A percentile compares a stretch with the other conserved stretches of the same genome.
Evolutionary conservation across 1,140 invertebrate genomes (phyloP).

Genomic region (Halesus radiatus): DNA sequence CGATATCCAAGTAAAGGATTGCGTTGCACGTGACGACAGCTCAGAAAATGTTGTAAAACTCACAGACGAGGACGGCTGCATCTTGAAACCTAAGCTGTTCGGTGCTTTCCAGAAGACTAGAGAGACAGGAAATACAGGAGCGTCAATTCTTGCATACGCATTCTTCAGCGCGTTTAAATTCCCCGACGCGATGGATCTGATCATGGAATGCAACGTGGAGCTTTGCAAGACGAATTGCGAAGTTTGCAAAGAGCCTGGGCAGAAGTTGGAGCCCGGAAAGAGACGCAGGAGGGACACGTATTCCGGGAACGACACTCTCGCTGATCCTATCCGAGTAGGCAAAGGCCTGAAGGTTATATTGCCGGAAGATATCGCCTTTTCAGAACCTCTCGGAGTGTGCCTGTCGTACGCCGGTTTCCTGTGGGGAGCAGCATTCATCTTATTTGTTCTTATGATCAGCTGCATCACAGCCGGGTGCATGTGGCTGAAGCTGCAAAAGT

Average conservation of each 20-base stretch:
- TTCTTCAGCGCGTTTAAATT: slow-evolving; percentile 91
- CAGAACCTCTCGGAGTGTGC: slow-evolving; percentile 63
- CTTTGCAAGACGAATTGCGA: slow-evolving; percentile 87
- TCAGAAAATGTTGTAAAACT: slow-evolving; percentile 77
- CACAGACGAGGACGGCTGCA: slow-evolving; percentile 84
- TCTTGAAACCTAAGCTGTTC: slow-evolving; percentile 86
- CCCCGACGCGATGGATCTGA: slow-evolving; percentile 88
- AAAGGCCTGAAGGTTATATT: slow-evolving; percentile 77
- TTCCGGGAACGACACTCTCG: slow-evolving; percentile 67
- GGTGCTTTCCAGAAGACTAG: slow-evolving; percentile 85
- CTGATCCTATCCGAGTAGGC: slow-evolving; percentile 72
- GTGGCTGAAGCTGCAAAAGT: slow-evolving; percentile 57
- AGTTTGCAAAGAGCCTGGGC: slow-evolving; percentile 78
- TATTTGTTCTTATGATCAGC: slow-evolving; percentile 63
- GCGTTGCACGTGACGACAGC: slow-evolving; percentile 79
- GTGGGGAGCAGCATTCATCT: slow-evolving; percentile 65
- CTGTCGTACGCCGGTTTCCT: slow-evolving; percentile 64
- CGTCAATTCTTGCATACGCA: slow-evolving; percentile 84
- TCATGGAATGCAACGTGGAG: slow-evolving; percentile 88
- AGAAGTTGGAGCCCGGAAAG: slow-evolving; percentile 75
- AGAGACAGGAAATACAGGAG: slow-evolving; percentile 80
- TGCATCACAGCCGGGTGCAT: slow-evolving; percentile 51
- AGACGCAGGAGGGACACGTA: slow-evolving; percentile 70
- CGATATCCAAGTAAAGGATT: slow-evolving; percentile 84
- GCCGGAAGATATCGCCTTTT: slow-evolving; percentile 72